Conservation (phyloP, 2,113 vertebrate genomes). For the Telmatochromis sp. region DNA sequence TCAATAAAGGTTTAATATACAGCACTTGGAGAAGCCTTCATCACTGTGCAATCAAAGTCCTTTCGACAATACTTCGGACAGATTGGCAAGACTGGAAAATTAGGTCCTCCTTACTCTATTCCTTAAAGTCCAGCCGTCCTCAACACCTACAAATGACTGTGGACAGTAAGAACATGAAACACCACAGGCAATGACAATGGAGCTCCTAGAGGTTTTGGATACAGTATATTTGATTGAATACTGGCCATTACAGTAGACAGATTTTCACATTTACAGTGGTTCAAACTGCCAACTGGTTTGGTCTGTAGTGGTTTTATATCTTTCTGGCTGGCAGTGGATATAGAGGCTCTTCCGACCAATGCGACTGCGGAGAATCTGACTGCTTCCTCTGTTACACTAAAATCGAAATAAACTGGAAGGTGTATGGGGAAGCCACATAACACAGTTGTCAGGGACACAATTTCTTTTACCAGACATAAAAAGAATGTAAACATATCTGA, state of each 20-base stretch:
- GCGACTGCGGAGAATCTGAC: neutral
- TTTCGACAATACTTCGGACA: constrained; percentile 6
- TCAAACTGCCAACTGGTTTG: neutral
- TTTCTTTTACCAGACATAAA: neutral
- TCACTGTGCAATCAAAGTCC: neutral
- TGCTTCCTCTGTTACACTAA: neutral
- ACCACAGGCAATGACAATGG: neutral
- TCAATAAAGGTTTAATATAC: constrained; percentile 2
- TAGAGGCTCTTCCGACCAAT: neutral
- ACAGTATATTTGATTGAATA: neutral
- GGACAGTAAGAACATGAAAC: neutral
- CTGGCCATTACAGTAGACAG: neutral
- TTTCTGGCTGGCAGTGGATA: neutral
- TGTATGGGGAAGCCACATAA: neutral
- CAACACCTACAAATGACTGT: neutral
- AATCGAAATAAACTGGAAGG: neutral
- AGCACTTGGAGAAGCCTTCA: too few relatives aligned
- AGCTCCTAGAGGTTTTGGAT: neutral
- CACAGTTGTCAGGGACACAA: neutral
- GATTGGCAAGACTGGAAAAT: constrained; percentile 20
- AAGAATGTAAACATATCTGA: neutral
- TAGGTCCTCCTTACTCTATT: constrained; percentile 7
- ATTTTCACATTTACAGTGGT: neutral
- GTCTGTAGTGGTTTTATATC: neutral
- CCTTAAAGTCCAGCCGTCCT: neutral